These are phyloP conservation scores for Caenorhabditis sp. DNA, from an alignment of 2,888 invertebrate genomes.

Conservation along the genomic window DNA sequence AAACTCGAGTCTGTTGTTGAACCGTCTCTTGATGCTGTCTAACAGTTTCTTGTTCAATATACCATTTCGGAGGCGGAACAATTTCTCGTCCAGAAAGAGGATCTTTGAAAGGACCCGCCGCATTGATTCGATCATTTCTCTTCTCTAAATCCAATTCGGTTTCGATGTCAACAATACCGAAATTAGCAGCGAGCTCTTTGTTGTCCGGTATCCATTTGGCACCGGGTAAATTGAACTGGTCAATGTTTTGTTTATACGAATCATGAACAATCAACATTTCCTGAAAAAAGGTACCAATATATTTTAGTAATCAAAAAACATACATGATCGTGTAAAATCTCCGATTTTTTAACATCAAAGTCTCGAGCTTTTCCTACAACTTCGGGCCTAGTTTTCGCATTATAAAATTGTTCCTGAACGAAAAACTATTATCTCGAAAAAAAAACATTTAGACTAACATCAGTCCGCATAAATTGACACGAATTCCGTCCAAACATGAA, in stretches of 20 bases:
- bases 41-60: constrained; percentile 30
- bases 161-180: constrained; percentile 33
- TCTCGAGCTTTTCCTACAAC: constrained; percentile 33
- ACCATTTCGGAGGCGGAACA: constrained; percentile 41
- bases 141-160: constrained; percentile 30
- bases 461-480: constrained; percentile 22
- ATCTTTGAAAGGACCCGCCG: constrained; percentile 34
- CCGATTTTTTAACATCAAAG: constrained; percentile 26
- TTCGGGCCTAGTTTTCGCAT: constrained; percentile 16
- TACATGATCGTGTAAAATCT: constrained; percentile 11
- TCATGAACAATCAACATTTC: constrained; percentile 20
- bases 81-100: constrained; percentile 32
- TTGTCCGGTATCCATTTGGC: constrained; percentile 33
- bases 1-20: background rate
- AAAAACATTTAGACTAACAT: constrained; percentile 1
- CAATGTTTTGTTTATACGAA: constrained; percentile 16
- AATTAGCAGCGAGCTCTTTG: constrained; percentile 26
- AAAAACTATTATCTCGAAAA: background rate
- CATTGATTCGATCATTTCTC: constrained; percentile 14
- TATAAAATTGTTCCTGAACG: constrained; percentile 18
- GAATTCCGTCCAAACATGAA: constrained; percentile 33
- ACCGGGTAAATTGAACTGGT: constrained; percentile 34
- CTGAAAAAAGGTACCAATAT: too few species aligned
- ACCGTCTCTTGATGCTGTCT: constrained; percentile 20
- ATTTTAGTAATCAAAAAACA: background rate